These are phyloP conservation scores for Digitonthophagus gazella DNA, from an alignment of 2,888 invertebrate species.

Conservation along the genomic window DNA sequence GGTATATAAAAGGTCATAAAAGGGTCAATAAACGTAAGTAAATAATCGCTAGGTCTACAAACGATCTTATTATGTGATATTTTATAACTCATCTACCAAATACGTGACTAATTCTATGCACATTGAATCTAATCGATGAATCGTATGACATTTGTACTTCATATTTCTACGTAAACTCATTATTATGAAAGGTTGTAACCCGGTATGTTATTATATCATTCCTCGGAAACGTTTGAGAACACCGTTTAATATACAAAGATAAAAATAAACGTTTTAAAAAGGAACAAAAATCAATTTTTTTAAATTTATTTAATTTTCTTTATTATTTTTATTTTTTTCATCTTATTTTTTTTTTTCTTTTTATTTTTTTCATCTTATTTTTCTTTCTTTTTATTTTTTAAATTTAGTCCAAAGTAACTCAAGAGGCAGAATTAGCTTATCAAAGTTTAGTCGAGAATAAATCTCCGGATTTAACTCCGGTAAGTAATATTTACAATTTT, in stretches of 20 bases:
- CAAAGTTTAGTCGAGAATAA: conserved; percentile 80
- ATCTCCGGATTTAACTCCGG: conserved; percentile 45
- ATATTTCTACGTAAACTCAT: conserved; percentile 5
- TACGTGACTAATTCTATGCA: not conserved
- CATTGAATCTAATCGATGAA: not conserved
- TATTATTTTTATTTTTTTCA: conserved; percentile 6
- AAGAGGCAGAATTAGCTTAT: conserved; percentile 91
- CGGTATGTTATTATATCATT: not conserved
- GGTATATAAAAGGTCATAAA: not conserved
- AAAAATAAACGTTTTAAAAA: too few species aligned
- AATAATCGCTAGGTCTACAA: not conserved
- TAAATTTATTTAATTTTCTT: conserved; percentile 7
- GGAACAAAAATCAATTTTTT: not conserved
- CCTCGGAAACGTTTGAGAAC: not conserved
- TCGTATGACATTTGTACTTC: conserved; percentile 13
- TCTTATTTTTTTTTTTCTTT: conserved; percentile 30
- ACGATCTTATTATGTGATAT: conserved; percentile 23
- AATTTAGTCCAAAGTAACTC: conserved; percentile 76
- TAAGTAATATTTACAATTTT: conserved; percentile 27
- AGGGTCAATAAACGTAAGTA: too few species aligned
- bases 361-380: conserved; percentile 37
- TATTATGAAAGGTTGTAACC: not conserved
- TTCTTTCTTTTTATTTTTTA: conserved; percentile 38
- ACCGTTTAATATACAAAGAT: not conserved
- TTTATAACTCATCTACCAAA: conserved; percentile 18